phyloP scores from a whole-genome alignment of 2,888 invertebrate genomes.

The Drosophila putrida region DNA sequence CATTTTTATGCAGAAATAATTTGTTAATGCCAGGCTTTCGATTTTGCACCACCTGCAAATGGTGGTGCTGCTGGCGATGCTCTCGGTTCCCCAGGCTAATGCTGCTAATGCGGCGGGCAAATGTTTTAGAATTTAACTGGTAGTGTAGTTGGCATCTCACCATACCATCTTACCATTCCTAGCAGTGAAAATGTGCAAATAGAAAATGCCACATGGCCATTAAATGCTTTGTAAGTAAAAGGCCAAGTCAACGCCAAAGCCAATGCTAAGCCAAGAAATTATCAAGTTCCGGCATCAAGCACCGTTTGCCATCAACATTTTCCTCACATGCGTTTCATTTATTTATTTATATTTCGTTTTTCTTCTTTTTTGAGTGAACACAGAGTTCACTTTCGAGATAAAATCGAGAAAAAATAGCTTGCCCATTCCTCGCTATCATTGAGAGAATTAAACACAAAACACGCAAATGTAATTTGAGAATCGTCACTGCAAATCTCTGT shows the following conservation, averaged over 20 bases:
- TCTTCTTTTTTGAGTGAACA: slow-evolving; percentile 3
- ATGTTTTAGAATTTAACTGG: slow-evolving; percentile 22
- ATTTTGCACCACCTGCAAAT: slow-evolving; percentile 44
- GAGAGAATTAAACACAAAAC: slow-evolving; percentile 22
- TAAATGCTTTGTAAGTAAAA: slow-evolving; percentile 55
- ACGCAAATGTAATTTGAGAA: slow-evolving; percentile 58
- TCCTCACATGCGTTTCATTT: slow-evolving; percentile 20
- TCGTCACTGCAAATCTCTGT: slow-evolving; percentile 3
- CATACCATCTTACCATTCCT: slow-evolving; percentile 26
- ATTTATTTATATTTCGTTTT: not conserved
- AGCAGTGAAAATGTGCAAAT: slow-evolving; percentile 69
- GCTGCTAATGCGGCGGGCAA: slow-evolving; percentile 54
- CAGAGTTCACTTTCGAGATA: slow-evolving; percentile 58
- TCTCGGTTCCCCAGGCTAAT: not conserved
- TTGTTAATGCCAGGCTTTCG: slow-evolving; percentile 65
- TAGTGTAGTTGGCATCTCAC: not conserved
- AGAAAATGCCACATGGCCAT: slow-evolving; percentile 60
- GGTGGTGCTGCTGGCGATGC: not conserved
- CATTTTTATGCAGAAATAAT: slow-evolving; percentile 72
- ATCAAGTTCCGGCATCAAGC: slow-evolving; percentile 69
- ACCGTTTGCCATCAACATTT: slow-evolving; percentile 47
- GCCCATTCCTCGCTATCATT: slow-evolving; percentile 9
- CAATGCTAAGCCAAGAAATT: slow-evolving; percentile 46
- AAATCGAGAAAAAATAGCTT: slow-evolving; percentile 35
- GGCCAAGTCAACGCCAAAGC: slow-evolving; percentile 15